phyloP scores from a whole-genome alignment of 1,140 invertebrate species.

The Drosophila saltans region DNA sequence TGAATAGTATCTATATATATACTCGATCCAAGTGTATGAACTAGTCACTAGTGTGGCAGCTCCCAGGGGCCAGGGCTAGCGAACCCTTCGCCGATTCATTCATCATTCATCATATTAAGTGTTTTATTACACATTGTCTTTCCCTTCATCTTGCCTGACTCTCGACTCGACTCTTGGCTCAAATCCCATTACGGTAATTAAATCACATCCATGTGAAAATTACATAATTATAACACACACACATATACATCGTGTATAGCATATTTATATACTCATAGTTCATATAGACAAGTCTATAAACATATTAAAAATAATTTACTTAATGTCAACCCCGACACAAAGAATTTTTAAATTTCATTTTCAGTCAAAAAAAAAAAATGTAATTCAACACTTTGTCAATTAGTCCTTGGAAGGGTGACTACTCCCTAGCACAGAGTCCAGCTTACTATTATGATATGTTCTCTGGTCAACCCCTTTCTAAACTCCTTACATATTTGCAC shows the following conservation, averaged over 20 bases:
- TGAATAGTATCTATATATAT: background rate
- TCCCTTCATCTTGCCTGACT: slow-evolving; percentile 29
- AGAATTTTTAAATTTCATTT: slow-evolving; percentile 52
- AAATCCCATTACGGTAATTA: slow-evolving; percentile 83
- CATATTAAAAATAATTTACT: slow-evolving; percentile 83
- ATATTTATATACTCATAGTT: slow-evolving; percentile 54
- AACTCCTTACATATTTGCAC: slow-evolving; percentile 50
- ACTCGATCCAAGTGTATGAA: background rate
- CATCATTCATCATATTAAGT: slow-evolving; percentile 81
- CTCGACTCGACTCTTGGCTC: slow-evolving; percentile 46
- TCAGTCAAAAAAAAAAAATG: slow-evolving; percentile 40
- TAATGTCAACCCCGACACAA: slow-evolving; percentile 67
- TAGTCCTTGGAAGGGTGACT: slow-evolving; percentile 64
- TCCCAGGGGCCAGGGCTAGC: slow-evolving; percentile 49
- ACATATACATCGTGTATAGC: slow-evolving; percentile 18
- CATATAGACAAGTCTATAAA: slow-evolving; percentile 74
- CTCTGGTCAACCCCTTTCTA: slow-evolving; percentile 24
- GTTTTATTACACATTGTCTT: slow-evolving; percentile 75
- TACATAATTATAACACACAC: slow-evolving; percentile 75
- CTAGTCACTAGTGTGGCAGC: background rate
- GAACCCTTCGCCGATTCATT: slow-evolving; percentile 71
- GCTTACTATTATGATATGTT: background rate
- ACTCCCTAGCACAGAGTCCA: background rate
- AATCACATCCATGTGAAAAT: slow-evolving; percentile 82
- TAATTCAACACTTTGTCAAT: slow-evolving; percentile 81